These are phyloP conservation scores for Leucopternis melanops DNA, from an alignment of 2,113 vertebrate genomes.

Conservation along the genomic window DNA sequence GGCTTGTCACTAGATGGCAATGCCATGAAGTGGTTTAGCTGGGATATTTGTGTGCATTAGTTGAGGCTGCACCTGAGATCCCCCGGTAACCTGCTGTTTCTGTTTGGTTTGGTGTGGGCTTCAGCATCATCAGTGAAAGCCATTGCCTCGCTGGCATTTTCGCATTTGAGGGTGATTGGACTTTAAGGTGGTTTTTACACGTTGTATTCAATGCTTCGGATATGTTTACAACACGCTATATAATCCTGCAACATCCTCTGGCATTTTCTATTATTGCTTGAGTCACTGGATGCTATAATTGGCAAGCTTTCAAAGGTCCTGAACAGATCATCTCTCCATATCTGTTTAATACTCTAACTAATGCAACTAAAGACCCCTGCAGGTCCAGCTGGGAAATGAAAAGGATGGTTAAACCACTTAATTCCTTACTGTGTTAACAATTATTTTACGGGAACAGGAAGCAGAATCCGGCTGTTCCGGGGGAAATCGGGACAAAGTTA, in stretches of 20 bases:
- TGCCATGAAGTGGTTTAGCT: neutral
- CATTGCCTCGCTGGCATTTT: neutral
- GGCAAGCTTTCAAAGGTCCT: neutral
- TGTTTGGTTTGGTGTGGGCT: neutral
- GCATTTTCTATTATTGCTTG: neutral
- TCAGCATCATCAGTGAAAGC: neutral
- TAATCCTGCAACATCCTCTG: neutral
- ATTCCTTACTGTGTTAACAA: neutral
- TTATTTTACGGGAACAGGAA: neutral
- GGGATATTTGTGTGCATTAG: fast-evolving
- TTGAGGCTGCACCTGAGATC: neutral
- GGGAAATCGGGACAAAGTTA: neutral
- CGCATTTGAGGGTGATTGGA: neutral
- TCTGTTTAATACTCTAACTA: constrained; percentile 17
- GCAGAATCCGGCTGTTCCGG: neutral
- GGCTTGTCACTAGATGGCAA: constrained; percentile 37
- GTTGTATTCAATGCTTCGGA: neutral
- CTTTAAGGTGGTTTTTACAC: neutral
- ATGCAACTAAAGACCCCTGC: neutral
- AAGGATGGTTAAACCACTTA: neutral
- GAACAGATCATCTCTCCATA: constrained; percentile 8
- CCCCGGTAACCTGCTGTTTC: neutral
- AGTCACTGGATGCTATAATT: neutral
- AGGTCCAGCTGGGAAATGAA: constrained; percentile 11
- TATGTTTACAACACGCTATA: neutral